Evolutionary conservation across 1,140 invertebrate species (phyloP).

Genomic region (Pseudobourletiella spinata): DNA sequence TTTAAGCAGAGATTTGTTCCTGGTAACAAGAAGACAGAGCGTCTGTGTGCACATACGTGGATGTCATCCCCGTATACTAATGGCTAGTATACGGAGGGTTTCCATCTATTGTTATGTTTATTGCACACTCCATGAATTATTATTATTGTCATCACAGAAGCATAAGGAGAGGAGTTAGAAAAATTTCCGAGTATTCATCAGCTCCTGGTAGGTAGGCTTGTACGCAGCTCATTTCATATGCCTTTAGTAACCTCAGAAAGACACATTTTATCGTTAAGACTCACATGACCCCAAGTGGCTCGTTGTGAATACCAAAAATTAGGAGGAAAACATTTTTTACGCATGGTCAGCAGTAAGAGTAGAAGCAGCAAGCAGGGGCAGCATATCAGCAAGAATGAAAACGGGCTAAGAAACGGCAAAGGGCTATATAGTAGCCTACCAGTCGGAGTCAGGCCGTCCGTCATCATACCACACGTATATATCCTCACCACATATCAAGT

Average conservation of each 20-base stretch:
- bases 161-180: not conserved
- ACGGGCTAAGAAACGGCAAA: no score
- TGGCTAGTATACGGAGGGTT: not conserved
- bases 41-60: no score
- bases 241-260: slow-evolving; percentile 5
- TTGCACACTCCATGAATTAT: slow-evolving; percentile 32
- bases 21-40: no score
- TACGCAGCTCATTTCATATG: slow-evolving; percentile 9
- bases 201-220: slow-evolving; percentile 5
- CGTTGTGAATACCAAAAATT: slow-evolving; percentile 8
- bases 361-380: no score
- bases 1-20: no score
- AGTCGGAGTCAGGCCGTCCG: no score
- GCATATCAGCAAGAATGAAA: no score
- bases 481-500: no score
- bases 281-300: not conserved
- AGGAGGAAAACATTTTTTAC: not conserved
- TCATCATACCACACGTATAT: no score
- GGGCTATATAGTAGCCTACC: no score
- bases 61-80: slow-evolving; percentile 6
- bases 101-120: slow-evolving; percentile 31
- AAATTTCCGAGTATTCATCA: slow-evolving; percentile 25
- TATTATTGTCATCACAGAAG: slow-evolving; percentile 34
- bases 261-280: slow-evolving; percentile 6
- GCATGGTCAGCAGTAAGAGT: no score